Evolutionary conservation across 2,888 invertebrate genomes (phyloP), one percentile per base, ranked within the genome.

Genomic region (Temnothorax rugatulus): DNA sequence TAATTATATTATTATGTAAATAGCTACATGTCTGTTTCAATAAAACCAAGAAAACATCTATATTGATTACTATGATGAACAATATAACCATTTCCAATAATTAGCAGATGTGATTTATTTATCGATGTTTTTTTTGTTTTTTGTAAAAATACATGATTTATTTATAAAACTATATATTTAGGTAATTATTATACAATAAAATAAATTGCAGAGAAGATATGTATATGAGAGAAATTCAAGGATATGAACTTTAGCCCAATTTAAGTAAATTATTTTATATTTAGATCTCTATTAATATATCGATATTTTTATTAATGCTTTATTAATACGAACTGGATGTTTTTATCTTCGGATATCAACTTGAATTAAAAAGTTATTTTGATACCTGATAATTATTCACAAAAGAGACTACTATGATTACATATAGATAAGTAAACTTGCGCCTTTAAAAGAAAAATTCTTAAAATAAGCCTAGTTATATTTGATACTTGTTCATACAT

Each of bases 1-100:
- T 63, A 75, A 61, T 47, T 47, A 63, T 61, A 74, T 74, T 64
- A 52, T n/a, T 29, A 29, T 29, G 66, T 76, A 66, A 76, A 76
- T 76, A 76, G 50, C 76, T 38, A 76, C 41, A 41, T 2, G 18
- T 75, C 8, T 75, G 34, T 75, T 21, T 75, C 34, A 63, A 64
- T 7, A 5, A 47, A 59, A 59, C 41, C 15, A 59, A 74, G 21
- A 44, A 13, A 41, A 44, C 9, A 59, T 2, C 29, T 15, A 47
- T 47, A 75, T 25, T 21, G 34, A 50, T 50, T 64, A 75, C 9
- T 15, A 47, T 13, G 34, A 61, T 34, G 5, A 29, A 52, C 18
- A 66, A 29, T 47, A 61, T 34, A 75, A 61, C n/a, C n/a, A n/a
- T 25, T 50, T 76, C 25, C 66, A 8, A 50, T 50, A 52, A 47